These are phyloP conservation scores for Agapornis roseicollis DNA, from an alignment of 2,113 vertebrate species.

Conservation along the genomic window DNA sequence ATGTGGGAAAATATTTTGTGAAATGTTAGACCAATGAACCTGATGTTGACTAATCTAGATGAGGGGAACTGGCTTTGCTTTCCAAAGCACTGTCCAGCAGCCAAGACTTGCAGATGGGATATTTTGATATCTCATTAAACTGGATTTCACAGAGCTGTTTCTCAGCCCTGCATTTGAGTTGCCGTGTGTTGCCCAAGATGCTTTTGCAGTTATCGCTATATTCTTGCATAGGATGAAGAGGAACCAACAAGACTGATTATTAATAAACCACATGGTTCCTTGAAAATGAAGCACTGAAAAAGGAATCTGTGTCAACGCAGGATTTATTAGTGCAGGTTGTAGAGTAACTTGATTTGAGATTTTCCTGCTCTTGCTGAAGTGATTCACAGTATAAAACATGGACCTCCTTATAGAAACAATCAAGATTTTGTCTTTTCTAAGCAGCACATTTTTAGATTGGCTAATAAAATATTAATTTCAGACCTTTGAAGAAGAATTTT, in stretches of 20 bases:
- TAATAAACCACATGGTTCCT: conserved; percentile 41
- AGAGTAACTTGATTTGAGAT: conserved; percentile 57
- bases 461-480: conserved; percentile 3
- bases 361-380: conserved; percentile 35
- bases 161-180: background rate
- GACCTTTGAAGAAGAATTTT: background rate
- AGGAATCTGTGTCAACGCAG: conserved; percentile 32
- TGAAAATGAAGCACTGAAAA: conserved; percentile 46
- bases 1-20: conserved; percentile 83
- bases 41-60: conserved; percentile 70
- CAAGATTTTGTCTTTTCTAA: background rate
- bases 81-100: conserved; percentile 61
- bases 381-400: conserved; percentile 19
- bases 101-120: conserved; percentile 73
- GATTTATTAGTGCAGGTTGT: conserved; percentile 60
- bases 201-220: background rate
- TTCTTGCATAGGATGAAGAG: background rate
- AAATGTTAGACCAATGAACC: conserved; percentile 78
- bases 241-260: background rate
- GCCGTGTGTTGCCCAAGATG: background rate
- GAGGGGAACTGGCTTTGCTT: conserved; percentile 64
- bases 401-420: background rate
- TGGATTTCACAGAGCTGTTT: conserved; percentile 61
- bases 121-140: conserved; percentile 76
- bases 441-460: background rate